Conservation (phyloP, 2,797 vertebrate genomes). For the Onychomys arenicola region DNA sequence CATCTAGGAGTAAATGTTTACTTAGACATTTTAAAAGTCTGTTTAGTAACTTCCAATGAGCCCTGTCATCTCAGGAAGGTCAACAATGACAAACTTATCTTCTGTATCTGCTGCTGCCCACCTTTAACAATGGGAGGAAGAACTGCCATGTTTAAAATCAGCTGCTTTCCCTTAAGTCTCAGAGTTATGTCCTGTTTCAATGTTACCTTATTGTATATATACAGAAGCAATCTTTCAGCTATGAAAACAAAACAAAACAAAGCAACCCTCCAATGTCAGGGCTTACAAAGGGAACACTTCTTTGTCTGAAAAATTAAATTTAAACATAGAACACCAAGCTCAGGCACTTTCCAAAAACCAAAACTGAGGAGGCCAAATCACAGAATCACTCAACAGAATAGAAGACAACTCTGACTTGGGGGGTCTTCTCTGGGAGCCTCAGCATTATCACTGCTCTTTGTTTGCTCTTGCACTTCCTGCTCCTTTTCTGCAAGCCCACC, state of each 20-base stretch:
- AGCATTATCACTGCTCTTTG: slow-evolving; percentile 89
- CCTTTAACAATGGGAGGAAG: slow-evolving; percentile 83
- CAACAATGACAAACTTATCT: slow-evolving; percentile 76
- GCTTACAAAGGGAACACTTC: slow-evolving; percentile 87
- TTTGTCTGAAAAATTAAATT: slow-evolving; percentile 87
- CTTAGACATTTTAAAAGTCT: slow-evolving; percentile 72
- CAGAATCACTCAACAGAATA: slow-evolving; percentile 93
- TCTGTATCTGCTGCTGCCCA: slow-evolving; percentile 81
- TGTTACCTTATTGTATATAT: slow-evolving; percentile 84
- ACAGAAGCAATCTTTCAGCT: slow-evolving; percentile 85
- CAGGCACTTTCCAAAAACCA: slow-evolving; percentile 95
- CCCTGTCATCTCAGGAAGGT: slow-evolving; percentile 78
- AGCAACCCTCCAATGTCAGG: slow-evolving; percentile 77
- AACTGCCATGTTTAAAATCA: slow-evolving; percentile 80
- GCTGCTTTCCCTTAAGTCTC: slow-evolving; percentile 84
- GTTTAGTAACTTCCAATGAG: slow-evolving; percentile 71
- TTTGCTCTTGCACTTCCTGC: slow-evolving; percentile 89
- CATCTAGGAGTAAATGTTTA: slow-evolving; percentile 78
- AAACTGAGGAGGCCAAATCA: slow-evolving; percentile 87
- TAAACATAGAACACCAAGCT: slow-evolving; percentile 91
- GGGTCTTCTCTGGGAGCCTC: slow-evolving; percentile 89
- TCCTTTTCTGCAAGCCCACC: slow-evolving; percentile 92
- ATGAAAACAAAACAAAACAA: slow-evolving; percentile 79
- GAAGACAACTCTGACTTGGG: slow-evolving; percentile 93
- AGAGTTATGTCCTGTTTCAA: slow-evolving; percentile 83